Evolutionary conservation across 2,113 vertebrate species (phyloP).

Genomic region (Stictonetta naevosa): DNA sequence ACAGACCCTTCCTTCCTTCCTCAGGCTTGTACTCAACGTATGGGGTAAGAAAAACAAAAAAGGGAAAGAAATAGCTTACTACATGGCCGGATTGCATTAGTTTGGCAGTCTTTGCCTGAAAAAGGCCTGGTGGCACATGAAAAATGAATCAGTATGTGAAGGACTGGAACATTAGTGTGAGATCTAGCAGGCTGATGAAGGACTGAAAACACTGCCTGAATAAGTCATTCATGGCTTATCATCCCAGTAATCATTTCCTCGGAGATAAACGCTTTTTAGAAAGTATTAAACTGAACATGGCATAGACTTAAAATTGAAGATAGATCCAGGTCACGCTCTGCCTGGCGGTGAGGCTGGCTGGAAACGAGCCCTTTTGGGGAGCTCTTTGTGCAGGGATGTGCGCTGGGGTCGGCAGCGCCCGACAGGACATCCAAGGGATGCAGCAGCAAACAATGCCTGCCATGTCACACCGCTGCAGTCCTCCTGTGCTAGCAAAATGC

Average conservation of each 20-base stretch:
- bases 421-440: neutral
- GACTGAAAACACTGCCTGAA: slow-evolving; percentile 35
- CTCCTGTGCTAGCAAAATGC: neutral
- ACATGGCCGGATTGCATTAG: neutral
- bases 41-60: slow-evolving; percentile 63
- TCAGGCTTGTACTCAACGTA: slow-evolving; percentile 40
- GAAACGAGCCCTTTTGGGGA: neutral
- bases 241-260: slow-evolving; percentile 30
- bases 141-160: neutral
- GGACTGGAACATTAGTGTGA: slow-evolving; percentile 12
- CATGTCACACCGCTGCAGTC: neutral
- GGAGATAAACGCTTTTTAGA: slow-evolving; percentile 16
- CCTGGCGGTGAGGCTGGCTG: neutral
- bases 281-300: slow-evolving; percentile 33
- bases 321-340: neutral
- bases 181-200: neutral
- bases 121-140: slow-evolving; percentile 38
- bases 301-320: neutral
- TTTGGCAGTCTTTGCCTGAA: slow-evolving; percentile 36
- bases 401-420: neutral
- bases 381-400: neutral
- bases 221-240: slow-evolving; percentile 67
- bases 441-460: neutral
- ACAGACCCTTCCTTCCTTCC: slow-evolving; percentile 65
- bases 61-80: slow-evolving; percentile 43